Evolutionary conservation across 2,113 vertebrate genomes (phyloP).

Genomic region (Drymodes brunneopygia): DNA sequence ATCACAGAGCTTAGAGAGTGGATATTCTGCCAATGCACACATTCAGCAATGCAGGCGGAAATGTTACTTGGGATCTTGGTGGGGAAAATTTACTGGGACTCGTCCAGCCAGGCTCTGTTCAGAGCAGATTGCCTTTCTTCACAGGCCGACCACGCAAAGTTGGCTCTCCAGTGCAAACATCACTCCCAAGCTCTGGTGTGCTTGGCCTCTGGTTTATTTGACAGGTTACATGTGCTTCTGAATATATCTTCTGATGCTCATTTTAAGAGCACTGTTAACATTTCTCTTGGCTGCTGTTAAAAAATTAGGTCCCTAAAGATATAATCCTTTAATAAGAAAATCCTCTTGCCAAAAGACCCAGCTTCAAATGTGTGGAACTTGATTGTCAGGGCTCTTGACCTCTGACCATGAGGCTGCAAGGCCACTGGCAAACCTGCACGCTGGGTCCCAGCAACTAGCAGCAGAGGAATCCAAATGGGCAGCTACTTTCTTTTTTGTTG

Average conservation of each 20-base stretch:
- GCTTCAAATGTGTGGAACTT: not conserved
- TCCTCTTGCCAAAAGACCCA: not conserved
- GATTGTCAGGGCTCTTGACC: not conserved
- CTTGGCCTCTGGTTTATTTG: slow-evolving; percentile 50
- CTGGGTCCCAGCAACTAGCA: not conserved
- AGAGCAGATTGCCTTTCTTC: not conserved
- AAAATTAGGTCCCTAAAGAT: slow-evolving; percentile 34
- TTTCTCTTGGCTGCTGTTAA: slow-evolving; percentile 38
- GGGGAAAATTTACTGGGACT: slow-evolving; percentile 4
- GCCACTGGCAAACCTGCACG: not conserved
- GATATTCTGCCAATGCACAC: slow-evolving; percentile 30
- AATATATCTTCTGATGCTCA: slow-evolving; percentile 41
- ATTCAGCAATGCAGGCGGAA: not conserved
- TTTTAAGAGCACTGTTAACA: slow-evolving; percentile 4
- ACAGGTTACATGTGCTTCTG: slow-evolving; percentile 54
- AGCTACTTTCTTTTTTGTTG: not conserved
- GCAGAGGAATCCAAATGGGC: not conserved
- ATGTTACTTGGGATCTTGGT: slow-evolving; percentile 6
- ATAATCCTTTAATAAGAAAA: not conserved
- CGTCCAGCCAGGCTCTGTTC: not conserved
- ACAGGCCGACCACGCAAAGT: not conserved
- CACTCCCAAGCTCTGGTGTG: not conserved
- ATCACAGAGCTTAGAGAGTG: not conserved
- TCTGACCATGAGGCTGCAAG: not conserved
- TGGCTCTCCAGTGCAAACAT: slow-evolving; percentile 26